Evolutionary conservation across 2,797 vertebrate species (phyloP), one percentile per base, ranked within the genome.

Genomic region (Nyctalus aviator): DNA sequence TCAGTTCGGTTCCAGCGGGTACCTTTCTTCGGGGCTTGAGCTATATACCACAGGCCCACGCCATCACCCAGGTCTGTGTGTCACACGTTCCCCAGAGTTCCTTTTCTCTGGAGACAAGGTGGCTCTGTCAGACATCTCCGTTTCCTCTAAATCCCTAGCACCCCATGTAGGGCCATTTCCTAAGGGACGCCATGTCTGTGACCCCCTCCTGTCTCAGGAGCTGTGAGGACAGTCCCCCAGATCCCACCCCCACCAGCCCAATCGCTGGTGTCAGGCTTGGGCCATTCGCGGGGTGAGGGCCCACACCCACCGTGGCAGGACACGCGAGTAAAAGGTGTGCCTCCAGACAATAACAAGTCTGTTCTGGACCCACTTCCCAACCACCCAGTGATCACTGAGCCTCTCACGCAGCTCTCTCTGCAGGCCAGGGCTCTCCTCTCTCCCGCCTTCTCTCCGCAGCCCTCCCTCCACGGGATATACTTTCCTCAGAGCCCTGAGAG

Each of bases 41-140:
- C 59, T 5, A 37, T 5, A 37, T 37, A 37, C 37, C 37, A 5
- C 37, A 37, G 37, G 5, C 37, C 37, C 37, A 37, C 37, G 5
- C 27, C 25, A 37, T 44, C 7, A 27, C 37, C 14, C 37, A 17
- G 18, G 41, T 73, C 41, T 37, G 37, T 90, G 14, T 41, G 41
- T 57, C 20, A 84, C 21, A 44, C 9, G 9, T 92, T 90, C 23
- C 21, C 59, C 59, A 89, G 77, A 48, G n/a, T 76, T 23, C 41
- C 35, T 27, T 79, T 25, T 11, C 59, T 86, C 68, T 72, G 71
- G 20, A 12, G 23, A 66, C 76, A 17, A 81, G 35, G 27, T 0
- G 5, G n/a, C 41, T 66, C 55, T 68, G 68, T 46, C 55, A 44
- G 77, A 25, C 8, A 32, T 27, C 44, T 21, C 72, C 27, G 9